These are phyloP conservation scores for Diplodus puntazzo DNA, from an alignment of 2,797 vertebrate genomes.

Conservation along the genomic window DNA sequence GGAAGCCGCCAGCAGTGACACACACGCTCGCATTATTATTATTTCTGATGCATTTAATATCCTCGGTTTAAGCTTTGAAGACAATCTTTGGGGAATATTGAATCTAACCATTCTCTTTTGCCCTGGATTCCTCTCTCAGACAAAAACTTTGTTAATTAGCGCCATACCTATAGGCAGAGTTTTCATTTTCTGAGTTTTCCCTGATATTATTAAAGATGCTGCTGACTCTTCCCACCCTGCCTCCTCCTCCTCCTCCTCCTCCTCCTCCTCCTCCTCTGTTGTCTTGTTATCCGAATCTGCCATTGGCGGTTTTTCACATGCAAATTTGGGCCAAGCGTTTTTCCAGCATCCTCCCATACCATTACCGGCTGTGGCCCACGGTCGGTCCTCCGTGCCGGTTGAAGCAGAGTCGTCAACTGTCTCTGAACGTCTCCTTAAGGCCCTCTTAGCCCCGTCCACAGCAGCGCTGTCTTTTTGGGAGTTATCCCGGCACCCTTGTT, in stretches of 20 bases:
- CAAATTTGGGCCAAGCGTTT: slow-evolving; percentile 83
- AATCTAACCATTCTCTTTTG: slow-evolving; percentile 85
- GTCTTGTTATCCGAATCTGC: slow-evolving; percentile 84
- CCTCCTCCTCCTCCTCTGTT: slow-evolving; percentile 69
- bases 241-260: slow-evolving; percentile 46
- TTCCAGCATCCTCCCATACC: slow-evolving; percentile 83
- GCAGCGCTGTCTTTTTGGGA: slow-evolving; percentile 59
- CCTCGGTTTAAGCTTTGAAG: slow-evolving; percentile 87
- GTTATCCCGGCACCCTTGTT: slow-evolving; percentile 66
- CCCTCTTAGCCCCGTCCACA: slow-evolving; percentile 75
- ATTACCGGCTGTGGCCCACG: slow-evolving; percentile 76
- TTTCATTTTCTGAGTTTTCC: slow-evolving; percentile 80
- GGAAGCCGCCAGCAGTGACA: slow-evolving; percentile 79
- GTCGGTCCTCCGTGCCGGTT: slow-evolving; percentile 69
- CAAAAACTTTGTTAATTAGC: slow-evolving; percentile 89
- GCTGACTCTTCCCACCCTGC: slow-evolving; percentile 79
- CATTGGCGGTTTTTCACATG: slow-evolving; percentile 81
- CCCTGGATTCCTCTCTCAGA: slow-evolving; percentile 83
- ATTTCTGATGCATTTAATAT: slow-evolving; percentile 88
- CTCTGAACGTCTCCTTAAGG: slow-evolving; percentile 75
- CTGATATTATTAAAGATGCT: slow-evolving; percentile 83
- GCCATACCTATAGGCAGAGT: slow-evolving; percentile 86
- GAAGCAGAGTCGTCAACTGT: slow-evolving; percentile 61
- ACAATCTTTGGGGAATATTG: slow-evolving; percentile 86
- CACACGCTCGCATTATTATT: slow-evolving; percentile 80